Conservation (phyloP, 2,888 invertebrate species). For the Venustoraphidia nigricollis region DNA sequence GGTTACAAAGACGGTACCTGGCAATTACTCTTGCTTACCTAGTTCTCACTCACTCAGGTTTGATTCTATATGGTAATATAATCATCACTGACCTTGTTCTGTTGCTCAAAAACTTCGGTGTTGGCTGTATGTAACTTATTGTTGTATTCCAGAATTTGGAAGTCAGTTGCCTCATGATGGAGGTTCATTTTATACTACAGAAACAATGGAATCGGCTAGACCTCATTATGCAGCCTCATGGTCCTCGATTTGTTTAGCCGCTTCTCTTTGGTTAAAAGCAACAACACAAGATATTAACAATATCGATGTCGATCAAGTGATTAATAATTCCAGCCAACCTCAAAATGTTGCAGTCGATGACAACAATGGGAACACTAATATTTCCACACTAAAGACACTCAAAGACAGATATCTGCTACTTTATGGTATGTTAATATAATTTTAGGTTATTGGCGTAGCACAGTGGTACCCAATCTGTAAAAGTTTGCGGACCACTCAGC, state of each 20-base stretch:
- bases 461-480: too few species aligned
- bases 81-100: too few species aligned
- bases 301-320: slow-evolving; percentile 17
- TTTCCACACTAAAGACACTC: slow-evolving; percentile 30
- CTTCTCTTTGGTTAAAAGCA: slow-evolving; percentile 70
- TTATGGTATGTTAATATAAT: slow-evolving; percentile 34
- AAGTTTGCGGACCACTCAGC: too few species aligned
- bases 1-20: too few species aligned
- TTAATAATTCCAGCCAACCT: slow-evolving; percentile 3
- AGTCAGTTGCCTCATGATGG: slow-evolving; percentile 91
- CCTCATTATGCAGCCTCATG: slow-evolving; percentile 84
- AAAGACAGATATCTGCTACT: slow-evolving; percentile 67
- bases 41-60: too few species aligned
- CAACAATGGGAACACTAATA: slow-evolving; percentile 21
- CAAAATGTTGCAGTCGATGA: slow-evolving; percentile 24
- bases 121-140: neutral
- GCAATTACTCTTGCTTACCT: too few species aligned
- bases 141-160: slow-evolving; percentile 54
- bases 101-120: neutral
- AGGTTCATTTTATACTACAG: slow-evolving; percentile 94
- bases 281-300: slow-evolving; percentile 40
- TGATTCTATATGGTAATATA: too few species aligned
- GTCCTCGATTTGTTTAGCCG: slow-evolving; percentile 91
- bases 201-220: slow-evolving; percentile 86
- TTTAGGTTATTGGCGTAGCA: too few species aligned